Conservation (phyloP, 1,140 invertebrate species). For the Trypoxylus dichotomus region DNA sequence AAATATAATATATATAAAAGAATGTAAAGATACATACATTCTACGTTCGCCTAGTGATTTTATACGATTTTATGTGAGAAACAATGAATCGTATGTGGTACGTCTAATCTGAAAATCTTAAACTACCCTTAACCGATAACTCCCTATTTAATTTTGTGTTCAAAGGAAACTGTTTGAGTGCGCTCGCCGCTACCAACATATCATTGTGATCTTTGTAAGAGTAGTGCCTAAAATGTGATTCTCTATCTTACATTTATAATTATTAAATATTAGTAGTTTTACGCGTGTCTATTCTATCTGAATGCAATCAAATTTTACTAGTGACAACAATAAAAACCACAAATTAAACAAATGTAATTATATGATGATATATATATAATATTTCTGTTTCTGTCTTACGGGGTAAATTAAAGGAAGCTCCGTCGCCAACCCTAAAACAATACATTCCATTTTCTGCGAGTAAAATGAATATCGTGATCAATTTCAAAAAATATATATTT, state of each 20-base stretch:
- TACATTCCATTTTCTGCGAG: conserved; percentile 24
- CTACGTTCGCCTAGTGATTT: too few species aligned
- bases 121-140: not conserved
- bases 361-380: not conserved
- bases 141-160: conserved; percentile 15
- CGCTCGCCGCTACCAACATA: conserved; percentile 31
- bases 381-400: not conserved
- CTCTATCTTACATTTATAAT: conserved; percentile 34
- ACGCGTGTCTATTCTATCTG: conserved; percentile 1
- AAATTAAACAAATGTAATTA: not conserved
- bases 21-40: too few species aligned
- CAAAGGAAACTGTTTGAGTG: not conserved
- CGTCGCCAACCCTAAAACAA: not conserved
- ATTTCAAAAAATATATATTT: conserved; percentile 28
- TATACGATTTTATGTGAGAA: too few species aligned
- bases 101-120: conserved; percentile 7
- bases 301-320: not conserved
- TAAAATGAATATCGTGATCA: conserved; percentile 27
- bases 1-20: too few species aligned
- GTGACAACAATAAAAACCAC: not conserved
- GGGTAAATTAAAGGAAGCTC: not conserved
- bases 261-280: conserved; percentile 2
- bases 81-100: too few species aligned
- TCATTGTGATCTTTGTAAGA: conserved; percentile 40
- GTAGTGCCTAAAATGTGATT: conserved; percentile 38